Evolutionary conservation across 2,888 invertebrate species (phyloP).

Genomic region (Acholoe squamosa): DNA sequence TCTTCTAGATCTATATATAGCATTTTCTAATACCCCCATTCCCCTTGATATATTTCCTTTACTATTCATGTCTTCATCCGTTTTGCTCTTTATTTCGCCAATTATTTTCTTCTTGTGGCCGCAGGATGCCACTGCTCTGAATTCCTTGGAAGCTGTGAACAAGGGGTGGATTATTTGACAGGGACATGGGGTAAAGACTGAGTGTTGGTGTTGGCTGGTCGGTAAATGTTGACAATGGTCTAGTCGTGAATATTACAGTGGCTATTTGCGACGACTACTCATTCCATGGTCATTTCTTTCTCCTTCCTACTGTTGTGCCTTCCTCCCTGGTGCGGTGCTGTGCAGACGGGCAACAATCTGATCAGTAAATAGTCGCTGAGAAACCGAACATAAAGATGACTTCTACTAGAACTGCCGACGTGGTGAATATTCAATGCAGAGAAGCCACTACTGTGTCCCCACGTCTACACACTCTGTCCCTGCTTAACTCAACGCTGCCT

Average conservation of each 20-base stretch:
- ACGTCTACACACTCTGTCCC: not conserved
- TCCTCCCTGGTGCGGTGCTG: not conserved
- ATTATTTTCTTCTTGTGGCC: not conserved
- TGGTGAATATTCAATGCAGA: not conserved
- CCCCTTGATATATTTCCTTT: no score
- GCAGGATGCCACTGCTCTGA: not conserved
- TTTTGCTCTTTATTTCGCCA: not conserved
- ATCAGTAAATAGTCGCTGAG: not conserved
- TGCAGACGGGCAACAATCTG: not conserved
- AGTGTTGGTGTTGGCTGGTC: not conserved
- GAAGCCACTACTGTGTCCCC: not conserved
- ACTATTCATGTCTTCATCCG: not conserved
- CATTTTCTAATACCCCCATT: not conserved
- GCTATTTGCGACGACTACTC: conserved; percentile 17
- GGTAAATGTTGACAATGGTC: conserved; percentile 27
- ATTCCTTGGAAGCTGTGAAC: not conserved
- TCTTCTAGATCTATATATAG: not conserved
- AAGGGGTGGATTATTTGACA: conserved; percentile 4
- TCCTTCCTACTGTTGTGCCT: not conserved
- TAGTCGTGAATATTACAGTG: conserved; percentile 8
- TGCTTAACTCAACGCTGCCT: no score
- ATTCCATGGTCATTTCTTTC: not conserved
- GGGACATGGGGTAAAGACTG: not conserved
- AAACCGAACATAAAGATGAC: not conserved
- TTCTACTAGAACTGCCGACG: not conserved